Conservation (phyloP, 2,888 invertebrate species). For the Thalpophila matura region DNA sequence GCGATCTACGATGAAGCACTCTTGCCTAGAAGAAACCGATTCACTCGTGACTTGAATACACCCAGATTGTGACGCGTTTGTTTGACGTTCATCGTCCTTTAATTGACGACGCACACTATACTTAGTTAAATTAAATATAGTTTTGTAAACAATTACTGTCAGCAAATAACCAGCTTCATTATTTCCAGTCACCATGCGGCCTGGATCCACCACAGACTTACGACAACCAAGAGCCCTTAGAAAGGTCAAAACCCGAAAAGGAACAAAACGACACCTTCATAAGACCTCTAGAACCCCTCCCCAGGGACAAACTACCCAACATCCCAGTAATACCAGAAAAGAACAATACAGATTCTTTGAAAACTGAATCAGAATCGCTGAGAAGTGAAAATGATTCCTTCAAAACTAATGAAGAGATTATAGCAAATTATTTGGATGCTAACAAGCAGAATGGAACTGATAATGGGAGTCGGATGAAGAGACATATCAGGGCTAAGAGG, state of each 20-base stretch:
- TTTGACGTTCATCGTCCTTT: no score
- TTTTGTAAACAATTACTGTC: no score
- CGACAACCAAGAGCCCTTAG: constrained; percentile 83
- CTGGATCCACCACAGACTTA: constrained; percentile 82
- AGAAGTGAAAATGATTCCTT: constrained; percentile 74
- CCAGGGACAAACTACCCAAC: constrained; percentile 75
- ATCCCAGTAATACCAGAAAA: constrained; percentile 79
- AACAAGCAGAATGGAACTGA: constrained; percentile 78
- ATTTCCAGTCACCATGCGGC: constrained; percentile 81
- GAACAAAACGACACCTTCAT: constrained; percentile 81
- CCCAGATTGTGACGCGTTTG: no score
- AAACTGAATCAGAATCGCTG: constrained; percentile 55
- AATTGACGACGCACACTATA: no score
- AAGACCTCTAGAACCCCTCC: constrained; percentile 71
- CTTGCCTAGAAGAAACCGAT: no score
- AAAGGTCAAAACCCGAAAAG: constrained; percentile 79
- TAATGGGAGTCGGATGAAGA: constrained; percentile 64
- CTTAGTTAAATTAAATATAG: no score
- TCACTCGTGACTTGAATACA: no score
- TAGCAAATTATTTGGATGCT: constrained; percentile 77
- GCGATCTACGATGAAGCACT: no score
- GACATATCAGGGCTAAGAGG: constrained; percentile 64
- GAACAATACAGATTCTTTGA: constrained; percentile 74
- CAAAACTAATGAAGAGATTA: constrained; percentile 78
- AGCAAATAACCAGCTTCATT: not conserved